These are phyloP conservation scores for Homalodisca vitripennis DNA, from an alignment of 1,140 invertebrate species.

Conservation along the genomic window DNA sequence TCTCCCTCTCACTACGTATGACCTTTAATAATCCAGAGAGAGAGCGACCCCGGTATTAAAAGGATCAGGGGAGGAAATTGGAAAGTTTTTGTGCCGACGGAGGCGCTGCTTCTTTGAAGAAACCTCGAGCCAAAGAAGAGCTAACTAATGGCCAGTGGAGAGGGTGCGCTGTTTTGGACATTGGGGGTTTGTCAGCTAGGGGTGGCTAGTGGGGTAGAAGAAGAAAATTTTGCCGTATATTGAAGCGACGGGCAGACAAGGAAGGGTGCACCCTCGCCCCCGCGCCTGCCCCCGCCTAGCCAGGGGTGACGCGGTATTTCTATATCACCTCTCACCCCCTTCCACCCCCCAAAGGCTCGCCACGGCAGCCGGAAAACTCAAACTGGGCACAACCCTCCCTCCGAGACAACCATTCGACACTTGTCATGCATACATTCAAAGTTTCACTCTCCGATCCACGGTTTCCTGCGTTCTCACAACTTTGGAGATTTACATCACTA, in stretches of 20 bases:
- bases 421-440: too few species aligned
- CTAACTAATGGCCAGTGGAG: background rate
- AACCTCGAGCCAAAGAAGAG: slow-evolving; percentile 8
- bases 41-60: too few species aligned
- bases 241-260: slow-evolving; percentile 1
- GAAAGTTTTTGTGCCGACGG: too few species aligned
- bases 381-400: background rate
- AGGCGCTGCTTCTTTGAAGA: background rate
- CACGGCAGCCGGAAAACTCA: background rate
- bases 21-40: too few species aligned
- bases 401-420: too few species aligned
- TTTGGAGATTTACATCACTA: too few species aligned
- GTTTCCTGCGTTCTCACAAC: too few species aligned
- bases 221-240: slow-evolving; percentile 10
- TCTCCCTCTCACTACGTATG: too few species aligned
- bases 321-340: slow-evolving; percentile 5
- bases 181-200: background rate
- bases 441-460: too few species aligned
- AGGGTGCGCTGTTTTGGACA: slow-evolving; percentile 22
- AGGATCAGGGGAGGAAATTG: too few species aligned
- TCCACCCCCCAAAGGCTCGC: background rate
- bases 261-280: background rate
- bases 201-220: background rate
- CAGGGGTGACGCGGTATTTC: background rate
- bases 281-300: background rate